A percentile compares a stretch with the other conserved stretches of the same genome.
Evolutionary conservation across 1,140 invertebrate species (phyloP).

Genomic region (Diabrotica virgifera): DNA sequence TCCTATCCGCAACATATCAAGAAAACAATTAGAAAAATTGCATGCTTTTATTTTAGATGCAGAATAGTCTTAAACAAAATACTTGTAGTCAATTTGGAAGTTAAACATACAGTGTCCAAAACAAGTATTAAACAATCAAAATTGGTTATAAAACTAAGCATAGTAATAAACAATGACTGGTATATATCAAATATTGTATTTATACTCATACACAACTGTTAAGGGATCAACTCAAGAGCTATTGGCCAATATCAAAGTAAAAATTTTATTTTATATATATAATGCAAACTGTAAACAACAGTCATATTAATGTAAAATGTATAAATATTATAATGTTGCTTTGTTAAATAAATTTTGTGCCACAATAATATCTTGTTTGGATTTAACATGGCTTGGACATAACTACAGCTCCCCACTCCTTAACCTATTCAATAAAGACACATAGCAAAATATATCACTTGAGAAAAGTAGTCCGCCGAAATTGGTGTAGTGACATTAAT

Average conservation of each 20-base stretch:
- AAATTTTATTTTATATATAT: constrained; percentile 27
- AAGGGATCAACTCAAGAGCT: constrained; percentile 10
- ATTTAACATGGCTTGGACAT: no score
- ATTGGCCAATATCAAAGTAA: constrained; percentile 23
- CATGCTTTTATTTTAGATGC: no score
- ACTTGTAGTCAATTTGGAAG: no score
- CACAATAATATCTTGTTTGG: constrained; percentile 1
- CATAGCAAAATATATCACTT: no score
- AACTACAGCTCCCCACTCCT: no score
- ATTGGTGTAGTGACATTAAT: no score
- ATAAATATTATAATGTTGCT: constrained; percentile 27
- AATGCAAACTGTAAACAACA: constrained; percentile 20
- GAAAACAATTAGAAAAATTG: no score
- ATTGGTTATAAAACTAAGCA: constrained; percentile 7
- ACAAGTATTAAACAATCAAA: constrained; percentile 3
- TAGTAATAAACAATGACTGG: constrained; percentile 12
- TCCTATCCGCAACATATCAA: no score
- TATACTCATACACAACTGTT: background rate
- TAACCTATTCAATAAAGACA: no score
- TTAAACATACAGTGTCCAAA: background rate
- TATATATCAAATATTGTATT: no score
- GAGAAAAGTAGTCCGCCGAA: no score
- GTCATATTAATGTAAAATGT: constrained; percentile 16
- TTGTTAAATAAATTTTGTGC: constrained; percentile 29
- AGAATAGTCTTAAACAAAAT: no score